Evolutionary conservation across 2,888 invertebrate genomes (phyloP).

Genomic region (Drosophila multiciliata): DNA sequence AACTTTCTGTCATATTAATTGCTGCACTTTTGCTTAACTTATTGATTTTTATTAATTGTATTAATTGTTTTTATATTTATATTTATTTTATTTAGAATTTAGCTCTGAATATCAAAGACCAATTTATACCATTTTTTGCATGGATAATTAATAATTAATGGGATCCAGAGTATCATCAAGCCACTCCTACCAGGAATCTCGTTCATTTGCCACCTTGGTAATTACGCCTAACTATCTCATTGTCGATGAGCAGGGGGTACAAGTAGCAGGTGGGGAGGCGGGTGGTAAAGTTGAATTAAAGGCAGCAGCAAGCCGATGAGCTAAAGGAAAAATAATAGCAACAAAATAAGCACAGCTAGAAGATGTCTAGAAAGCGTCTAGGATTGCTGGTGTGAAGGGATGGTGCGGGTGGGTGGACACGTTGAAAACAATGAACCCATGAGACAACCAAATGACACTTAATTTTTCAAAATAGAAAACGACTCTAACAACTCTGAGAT

Average conservation of each 20-base stretch:
- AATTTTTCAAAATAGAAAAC: conserved; percentile 72
- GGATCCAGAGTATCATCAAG: not conserved
- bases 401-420: conserved; percentile 10
- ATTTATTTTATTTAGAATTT: not conserved
- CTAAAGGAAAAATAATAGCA: conserved; percentile 26
- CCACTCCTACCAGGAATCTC: conserved; percentile 2
- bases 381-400: not conserved
- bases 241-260: conserved; percentile 51
- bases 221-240: conserved; percentile 80
- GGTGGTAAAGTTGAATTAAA: conserved; percentile 36
- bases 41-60: not conserved
- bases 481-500: conserved; percentile 19
- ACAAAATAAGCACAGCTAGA: conserved; percentile 13
- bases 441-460: conserved; percentile 73
- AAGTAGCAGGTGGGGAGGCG: not conserved
- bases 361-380: conserved; percentile 25
- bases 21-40: not conserved
- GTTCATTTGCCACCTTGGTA: conserved; percentile 68
- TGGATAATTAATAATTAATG: conserved; percentile 61
- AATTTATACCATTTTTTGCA: conserved; percentile 4
- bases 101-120: not conserved
- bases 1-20: not conserved
- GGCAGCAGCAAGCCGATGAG: conserved; percentile 32
- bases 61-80: not conserved
- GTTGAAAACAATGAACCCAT: conserved; percentile 63